Conservation (phyloP, 2,113 vertebrate species). For the Odontesthes bonariensis region DNA sequence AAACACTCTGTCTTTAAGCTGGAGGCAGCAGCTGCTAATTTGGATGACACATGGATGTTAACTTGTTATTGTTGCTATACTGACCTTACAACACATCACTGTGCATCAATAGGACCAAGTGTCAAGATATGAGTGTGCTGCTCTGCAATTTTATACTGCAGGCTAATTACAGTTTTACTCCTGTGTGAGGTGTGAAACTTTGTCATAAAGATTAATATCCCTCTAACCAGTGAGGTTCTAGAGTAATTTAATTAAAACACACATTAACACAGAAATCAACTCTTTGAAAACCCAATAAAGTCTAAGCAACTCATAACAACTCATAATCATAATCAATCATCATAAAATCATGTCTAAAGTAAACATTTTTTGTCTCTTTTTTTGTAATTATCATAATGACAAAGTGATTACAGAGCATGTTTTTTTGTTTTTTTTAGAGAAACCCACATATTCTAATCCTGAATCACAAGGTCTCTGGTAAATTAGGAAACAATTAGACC, state of each 20-base stretch:
- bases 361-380: not conserved
- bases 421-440: not conserved
- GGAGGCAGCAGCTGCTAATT: not conserved
- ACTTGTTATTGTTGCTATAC: not conserved
- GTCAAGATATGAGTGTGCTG: not conserved
- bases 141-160: not conserved
- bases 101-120: not conserved
- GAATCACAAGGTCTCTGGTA: slow-evolving; percentile 13
- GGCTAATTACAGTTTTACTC: not conserved
- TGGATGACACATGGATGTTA: no score
- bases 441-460: slow-evolving; percentile 8
- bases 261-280: not conserved
- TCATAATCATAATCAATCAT: no score
- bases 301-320: not conserved
- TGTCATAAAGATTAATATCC: not conserved
- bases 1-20: not conserved
- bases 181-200: not conserved
- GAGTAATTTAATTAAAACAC: not conserved
- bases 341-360: not conserved
- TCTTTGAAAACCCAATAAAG: not conserved
- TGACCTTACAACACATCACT: not conserved
- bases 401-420: not conserved
- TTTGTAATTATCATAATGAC: not conserved
- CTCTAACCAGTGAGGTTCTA: not conserved
- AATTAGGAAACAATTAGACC: slow-evolving; percentile 43